Base-by-base conservation (phyloP, 2,888 invertebrate genomes). In the Luperina testacea region DNA sequence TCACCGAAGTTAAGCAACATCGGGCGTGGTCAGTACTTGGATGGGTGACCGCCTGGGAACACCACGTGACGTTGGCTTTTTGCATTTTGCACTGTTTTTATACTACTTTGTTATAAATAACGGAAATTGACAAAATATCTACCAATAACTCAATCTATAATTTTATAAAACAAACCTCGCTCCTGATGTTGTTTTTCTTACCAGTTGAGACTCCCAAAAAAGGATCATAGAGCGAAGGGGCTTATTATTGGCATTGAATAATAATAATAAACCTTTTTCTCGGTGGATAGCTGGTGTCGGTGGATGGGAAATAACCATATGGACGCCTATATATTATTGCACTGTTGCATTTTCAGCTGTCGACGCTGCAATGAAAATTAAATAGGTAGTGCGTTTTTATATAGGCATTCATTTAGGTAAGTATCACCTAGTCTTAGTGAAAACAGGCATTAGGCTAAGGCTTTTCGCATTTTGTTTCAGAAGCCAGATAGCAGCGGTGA, bases 1-100 rank as follows among this genome's bases (percentile, higher is more conserved):
- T 88, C 83, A 83, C 88, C 87, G 86, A 84, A 86, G 82, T 84
- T 85, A 85, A 94, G 93, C 94, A 94, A 92, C 94, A 91, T 94
- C 92, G 94, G 94, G 93, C 94, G 93, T 90, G 92, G 92, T 94
- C 93, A 94, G 94, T 94, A 94, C 94, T 94, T 94, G 93, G 93
- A 94, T 94, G 94, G 94, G 94, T 94, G 94, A 94, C 94, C 93
- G 93, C 93, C 92, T 94, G 94, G 94, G 93, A 94, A 94, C 93
- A 94, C 94, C 92, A 88, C 93, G 93, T 88, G 89, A 81, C 80
- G 86, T 89, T 89, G 51, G 51, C 51, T 53, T 57, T 57, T 57
- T 57, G 11, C 11, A 2, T 59, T 59, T 59, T n/a, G 4, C 11
- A n/a, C n/a, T n/a, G n/a, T 57, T n/a, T 59, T 9, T 57, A 8